Evolutionary conservation across 2,888 invertebrate genomes (phyloP), one percentile per base, ranked within the genome.

Genomic region (Rhopalosiphum nymphaeae): DNA sequence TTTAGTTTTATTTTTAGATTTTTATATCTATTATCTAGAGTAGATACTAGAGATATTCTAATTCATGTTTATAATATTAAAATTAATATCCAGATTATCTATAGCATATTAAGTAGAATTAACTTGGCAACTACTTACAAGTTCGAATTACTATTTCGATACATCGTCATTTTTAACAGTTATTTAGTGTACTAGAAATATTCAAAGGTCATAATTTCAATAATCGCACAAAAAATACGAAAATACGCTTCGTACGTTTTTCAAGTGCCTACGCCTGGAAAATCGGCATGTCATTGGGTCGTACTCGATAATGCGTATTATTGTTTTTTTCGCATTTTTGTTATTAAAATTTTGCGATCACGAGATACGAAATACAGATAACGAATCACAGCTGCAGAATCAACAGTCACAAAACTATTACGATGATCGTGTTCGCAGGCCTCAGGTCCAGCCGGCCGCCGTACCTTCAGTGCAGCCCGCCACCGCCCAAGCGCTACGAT

Each of bases 401-500:
- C 89, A 10, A 44, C 44, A 78, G 21, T 78, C 61, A 44, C 36
- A 36, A 26, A 10, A 56, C 26, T 42, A 78, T 78, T 78, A 78
- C 57, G 89, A 57, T 78, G 78, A 44, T 94, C 46, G n/a, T 89
- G 88, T 92, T 95, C 95, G 67, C 95, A 96, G 96, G 95, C 67
- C 92, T 96, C 53, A 95, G 95, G 90, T 95, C 95, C 93, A 95
- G 95, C 94, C 94, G 95, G 94, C 97, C 97, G 94, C 97, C 97
- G 95, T 96, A 98, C 95, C 98, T 98, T 95, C 98, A 98, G 95
- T 97, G 98, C 36, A 96, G 97, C 85, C 96, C 97, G 2, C 97
- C 97, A 21, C 97, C 98, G 16, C 97, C 97, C 36, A 96, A 97
- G 95, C 96, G 97, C 94, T 97, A 98, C 96, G 92, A 94, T 49